phyloP scores from a whole-genome alignment of 35 echinoderm and acorn worm species.

The Holothuria glaberrima region DNA sequence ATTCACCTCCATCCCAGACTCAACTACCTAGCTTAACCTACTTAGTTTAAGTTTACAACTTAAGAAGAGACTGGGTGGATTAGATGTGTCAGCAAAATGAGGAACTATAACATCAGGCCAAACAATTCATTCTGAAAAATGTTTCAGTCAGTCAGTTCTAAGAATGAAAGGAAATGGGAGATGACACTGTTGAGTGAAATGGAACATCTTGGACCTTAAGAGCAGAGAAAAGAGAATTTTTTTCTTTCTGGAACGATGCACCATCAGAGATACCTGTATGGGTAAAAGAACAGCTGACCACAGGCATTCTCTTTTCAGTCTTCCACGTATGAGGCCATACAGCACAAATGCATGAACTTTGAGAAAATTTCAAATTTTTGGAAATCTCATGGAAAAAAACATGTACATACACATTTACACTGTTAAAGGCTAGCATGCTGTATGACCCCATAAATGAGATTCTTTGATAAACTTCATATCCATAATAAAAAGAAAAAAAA shows the following conservation, averaged over 20 bases:
- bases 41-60: conserved; percentile 12
- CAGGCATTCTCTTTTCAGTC: conserved; percentile 18
- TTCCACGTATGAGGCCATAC: conserved; percentile 10
- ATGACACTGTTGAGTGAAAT: neutral
- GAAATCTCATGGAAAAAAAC: neutral
- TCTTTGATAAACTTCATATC: neutral
- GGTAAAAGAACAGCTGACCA: conserved; percentile 1
- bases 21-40: conserved; percentile 16
- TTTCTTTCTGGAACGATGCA: neutral
- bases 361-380: neutral
- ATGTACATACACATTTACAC: neutral
- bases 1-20: neutral
- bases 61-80: neutral
- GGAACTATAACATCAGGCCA: neutral
- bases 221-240: neutral
- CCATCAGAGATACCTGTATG: neutral
- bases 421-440: neutral
- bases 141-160: conserved; percentile 14
- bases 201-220: conserved; percentile 49
- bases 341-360: neutral
- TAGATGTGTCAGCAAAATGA: conserved; percentile 5
- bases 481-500: conserved; percentile 6
- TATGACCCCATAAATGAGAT: conserved; percentile 20
- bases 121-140: conserved; percentile 19
- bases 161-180: neutral